Percentiles rank a stretch among this genome's conserved stretches.
Evolutionary conservation across 37 sponge, comb jelly and placozoan genomes (phyloP).

Genomic region (Diacarnus erythraeanus): DNA sequence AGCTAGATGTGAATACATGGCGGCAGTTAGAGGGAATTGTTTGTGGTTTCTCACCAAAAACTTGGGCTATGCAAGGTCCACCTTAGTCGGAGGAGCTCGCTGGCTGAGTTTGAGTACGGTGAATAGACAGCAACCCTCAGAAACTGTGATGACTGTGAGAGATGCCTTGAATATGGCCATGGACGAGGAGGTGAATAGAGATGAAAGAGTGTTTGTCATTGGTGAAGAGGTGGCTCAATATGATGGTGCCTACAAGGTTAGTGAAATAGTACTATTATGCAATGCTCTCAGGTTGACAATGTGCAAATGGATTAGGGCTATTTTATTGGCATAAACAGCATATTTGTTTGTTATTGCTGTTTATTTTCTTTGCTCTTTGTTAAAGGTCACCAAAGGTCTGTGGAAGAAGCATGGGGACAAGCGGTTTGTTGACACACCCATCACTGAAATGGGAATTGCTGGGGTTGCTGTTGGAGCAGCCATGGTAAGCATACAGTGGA

Average conservation of each 20-base stretch:
- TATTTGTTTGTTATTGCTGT: not conserved
- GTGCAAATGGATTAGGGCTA: not conserved
- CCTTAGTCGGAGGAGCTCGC: too few species aligned
- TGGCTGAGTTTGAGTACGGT: conserved; percentile 2
- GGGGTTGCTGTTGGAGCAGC: conserved; percentile 98
- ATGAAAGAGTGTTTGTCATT: conserved; percentile 87
- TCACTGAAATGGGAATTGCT: conserved; percentile 96
- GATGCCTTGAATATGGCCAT: conserved; percentile 95
- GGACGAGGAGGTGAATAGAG: conserved; percentile 90
- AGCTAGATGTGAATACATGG: too few species aligned
- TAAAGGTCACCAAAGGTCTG: conserved; percentile 78
- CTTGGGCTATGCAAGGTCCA: too few species aligned
- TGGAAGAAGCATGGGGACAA: conserved; percentile 74
- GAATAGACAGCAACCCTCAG: not conserved
- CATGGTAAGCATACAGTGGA: conserved; percentile 61
- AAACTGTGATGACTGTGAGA: conserved; percentile 61
- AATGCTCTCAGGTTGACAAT: not conserved
- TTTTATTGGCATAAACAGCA: not conserved
- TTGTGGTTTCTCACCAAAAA: too few species aligned
- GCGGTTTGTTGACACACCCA: conserved; percentile 94
- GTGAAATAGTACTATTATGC: too few species aligned
- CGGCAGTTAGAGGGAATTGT: too few species aligned
- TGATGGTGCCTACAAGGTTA: conserved; percentile 92
- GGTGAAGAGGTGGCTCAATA: conserved; percentile 99
- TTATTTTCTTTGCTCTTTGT: not conserved